These are phyloP conservation scores for Muscicapa adusta DNA, from an alignment of 2,113 vertebrate species.

Conservation along the genomic window DNA sequence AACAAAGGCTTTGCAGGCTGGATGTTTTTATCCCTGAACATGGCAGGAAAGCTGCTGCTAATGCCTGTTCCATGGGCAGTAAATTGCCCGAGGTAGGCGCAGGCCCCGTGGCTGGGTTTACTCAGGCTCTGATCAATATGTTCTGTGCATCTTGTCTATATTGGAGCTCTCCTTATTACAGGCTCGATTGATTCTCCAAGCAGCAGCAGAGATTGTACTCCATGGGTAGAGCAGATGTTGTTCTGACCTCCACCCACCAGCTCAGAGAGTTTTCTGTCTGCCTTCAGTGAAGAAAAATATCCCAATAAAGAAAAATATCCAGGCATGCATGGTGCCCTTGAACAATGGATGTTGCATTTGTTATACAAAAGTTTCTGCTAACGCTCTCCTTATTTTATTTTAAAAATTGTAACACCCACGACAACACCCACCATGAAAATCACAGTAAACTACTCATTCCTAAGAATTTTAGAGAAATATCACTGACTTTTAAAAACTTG, in stretches of 20 bases:
- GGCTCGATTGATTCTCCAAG: conserved; percentile 35
- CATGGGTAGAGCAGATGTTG: conserved; percentile 22
- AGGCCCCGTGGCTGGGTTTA: neutral
- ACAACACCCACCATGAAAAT: neutral
- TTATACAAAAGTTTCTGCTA: neutral
- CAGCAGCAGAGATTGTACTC: neutral
- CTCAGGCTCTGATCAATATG: conserved; percentile 26
- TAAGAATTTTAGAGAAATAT: neutral
- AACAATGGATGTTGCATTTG: neutral
- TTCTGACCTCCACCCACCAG: conserved; percentile 43
- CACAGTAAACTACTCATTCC: neutral
- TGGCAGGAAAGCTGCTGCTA: neutral
- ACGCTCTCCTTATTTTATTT: neutral
- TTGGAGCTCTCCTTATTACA: conserved; percentile 26
- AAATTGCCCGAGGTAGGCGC: neutral
- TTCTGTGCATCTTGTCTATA: neutral
- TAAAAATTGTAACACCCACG: neutral
- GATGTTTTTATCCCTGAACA: neutral
- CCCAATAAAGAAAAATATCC: neutral
- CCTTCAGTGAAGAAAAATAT: neutral
- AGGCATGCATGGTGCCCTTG: neutral
- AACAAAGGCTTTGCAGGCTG: neutral
- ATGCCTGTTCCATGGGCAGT: neutral
- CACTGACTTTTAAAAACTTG: neutral
- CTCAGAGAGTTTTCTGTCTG: neutral